These are phyloP conservation scores for Galemys pyrenaicus DNA, from an alignment of 2,113 vertebrate species.

Conservation along the genomic window DNA sequence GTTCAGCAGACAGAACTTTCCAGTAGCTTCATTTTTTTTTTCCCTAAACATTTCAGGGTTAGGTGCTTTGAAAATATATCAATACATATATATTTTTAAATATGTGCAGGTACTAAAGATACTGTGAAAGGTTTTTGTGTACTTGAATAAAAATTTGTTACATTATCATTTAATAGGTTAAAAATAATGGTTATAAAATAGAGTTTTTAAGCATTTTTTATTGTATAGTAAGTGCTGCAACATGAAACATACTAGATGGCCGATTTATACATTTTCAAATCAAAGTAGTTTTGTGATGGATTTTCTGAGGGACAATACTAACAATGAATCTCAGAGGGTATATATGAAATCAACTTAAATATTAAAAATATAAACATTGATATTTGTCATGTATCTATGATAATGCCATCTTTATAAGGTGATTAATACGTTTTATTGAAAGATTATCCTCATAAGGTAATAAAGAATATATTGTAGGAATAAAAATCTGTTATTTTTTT, in stretches of 20 bases:
- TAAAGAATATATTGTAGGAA: not conserved
- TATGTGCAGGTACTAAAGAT: not conserved
- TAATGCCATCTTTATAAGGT: not conserved
- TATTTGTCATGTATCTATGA: not conserved
- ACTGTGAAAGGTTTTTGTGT: not conserved
- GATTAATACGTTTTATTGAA: not conserved
- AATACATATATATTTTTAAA: not conserved
- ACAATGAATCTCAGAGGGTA: not conserved
- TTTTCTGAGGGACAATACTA: not conserved
- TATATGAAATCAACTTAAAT: not conserved
- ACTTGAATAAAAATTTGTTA: not conserved
- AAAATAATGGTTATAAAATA: not conserved
- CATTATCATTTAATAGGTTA: not conserved
- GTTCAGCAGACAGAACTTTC: not conserved
- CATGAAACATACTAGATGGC: not conserved
- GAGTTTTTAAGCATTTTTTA: slow-evolving; percentile 1
- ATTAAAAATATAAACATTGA: not conserved
- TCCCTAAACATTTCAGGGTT: not conserved
- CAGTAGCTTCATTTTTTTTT: not conserved
- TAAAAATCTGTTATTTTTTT: not conserved
- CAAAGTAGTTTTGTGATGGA: not conserved
- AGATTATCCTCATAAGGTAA: not conserved
- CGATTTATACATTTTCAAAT: not conserved
- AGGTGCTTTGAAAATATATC: not conserved
- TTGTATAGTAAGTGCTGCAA: not conserved